A percentile compares a stretch with the other conserved stretches of the same genome.
phyloP scores from a whole-genome alignment of 2,113 vertebrate species.

The Pituophis catenifer region DNA sequence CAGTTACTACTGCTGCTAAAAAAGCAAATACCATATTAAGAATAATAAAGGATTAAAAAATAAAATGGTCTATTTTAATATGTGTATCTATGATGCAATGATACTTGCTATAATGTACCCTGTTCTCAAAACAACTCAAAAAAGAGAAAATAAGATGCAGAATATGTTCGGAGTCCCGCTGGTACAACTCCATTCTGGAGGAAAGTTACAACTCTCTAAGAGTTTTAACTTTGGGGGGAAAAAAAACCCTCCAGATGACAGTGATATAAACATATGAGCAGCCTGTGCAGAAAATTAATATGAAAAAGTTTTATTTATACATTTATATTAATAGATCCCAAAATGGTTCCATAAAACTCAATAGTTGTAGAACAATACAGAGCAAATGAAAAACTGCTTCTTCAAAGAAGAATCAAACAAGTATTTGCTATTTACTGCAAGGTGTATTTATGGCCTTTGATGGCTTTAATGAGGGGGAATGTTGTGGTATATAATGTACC shows the following conservation, averaged over 20 bases:
- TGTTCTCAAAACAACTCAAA: neutral
- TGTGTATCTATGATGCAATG: neutral
- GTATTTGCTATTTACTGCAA: neutral
- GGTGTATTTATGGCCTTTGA: neutral
- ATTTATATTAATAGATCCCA: neutral
- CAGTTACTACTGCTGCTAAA: neutral
- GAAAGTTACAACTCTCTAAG: neutral
- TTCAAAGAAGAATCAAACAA: neutral
- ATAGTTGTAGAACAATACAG: neutral
- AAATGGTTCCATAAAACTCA: neutral
- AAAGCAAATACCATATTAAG: neutral
- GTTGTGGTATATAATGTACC: neutral
- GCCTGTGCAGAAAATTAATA: neutral
- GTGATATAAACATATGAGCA: neutral
- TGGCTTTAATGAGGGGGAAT: neutral
- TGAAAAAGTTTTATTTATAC: neutral
- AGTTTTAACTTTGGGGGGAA: neutral
- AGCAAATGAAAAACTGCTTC: neutral
- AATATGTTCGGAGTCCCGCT: neutral
- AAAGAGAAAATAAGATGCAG: too few relatives aligned
- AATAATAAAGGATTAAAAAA: neutral
- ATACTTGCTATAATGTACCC: neutral
- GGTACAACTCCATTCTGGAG: neutral
- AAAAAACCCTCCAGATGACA: neutral
- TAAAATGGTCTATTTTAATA: neutral